Evolutionary conservation across 2,797 vertebrate species (phyloP), one percentile per base, ranked within the genome.

Genomic region (Poecilia wingei): DNA sequence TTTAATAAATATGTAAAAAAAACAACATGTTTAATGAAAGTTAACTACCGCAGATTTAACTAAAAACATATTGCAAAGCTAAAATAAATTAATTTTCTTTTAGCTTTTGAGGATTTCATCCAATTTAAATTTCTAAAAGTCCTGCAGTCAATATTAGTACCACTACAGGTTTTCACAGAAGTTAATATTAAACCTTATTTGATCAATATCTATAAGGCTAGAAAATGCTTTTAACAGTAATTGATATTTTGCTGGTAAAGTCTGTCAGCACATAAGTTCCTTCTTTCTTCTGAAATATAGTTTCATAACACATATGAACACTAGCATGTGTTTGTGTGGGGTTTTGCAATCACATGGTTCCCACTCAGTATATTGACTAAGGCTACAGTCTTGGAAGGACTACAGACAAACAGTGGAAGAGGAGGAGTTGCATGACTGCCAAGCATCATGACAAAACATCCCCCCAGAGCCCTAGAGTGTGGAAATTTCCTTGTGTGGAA

Each of bases 181-280:
- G 13, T 33, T 77, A 70, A 80, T 75, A 20, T 57, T 33, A 72
- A 70, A 72, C 5, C 18, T 66, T 64, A 68, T 72, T 41, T 57
- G 10, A 2, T 78, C 71, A 28, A n/a, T 77, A 76, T 66, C 71
- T 36, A 49, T 14, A 22, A 43, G 31, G 4, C 74, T 74, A 43
- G 31, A 71, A 72, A 77, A 57, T 28, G 3, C 10, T 39, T 59
- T 5, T 16, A 13, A 46, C n/a, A 20, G 9, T 18, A 64, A 47
- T 47, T 25, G 41, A 28, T 43, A 39, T 7, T 49, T 10, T 2
- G 4, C 25, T 51, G 70, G 3, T n/a, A 20, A 59, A 47, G 22
- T 49, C 18, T 76, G 20, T 51, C 33, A 43, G 16, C 0, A 36
- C 6, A 6, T 74, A 25, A 77, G 16, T 68, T 18, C 53, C 53